phyloP scores from a whole-genome alignment of 1,140 invertebrate genomes.

The Drosophila erecta region DNA sequence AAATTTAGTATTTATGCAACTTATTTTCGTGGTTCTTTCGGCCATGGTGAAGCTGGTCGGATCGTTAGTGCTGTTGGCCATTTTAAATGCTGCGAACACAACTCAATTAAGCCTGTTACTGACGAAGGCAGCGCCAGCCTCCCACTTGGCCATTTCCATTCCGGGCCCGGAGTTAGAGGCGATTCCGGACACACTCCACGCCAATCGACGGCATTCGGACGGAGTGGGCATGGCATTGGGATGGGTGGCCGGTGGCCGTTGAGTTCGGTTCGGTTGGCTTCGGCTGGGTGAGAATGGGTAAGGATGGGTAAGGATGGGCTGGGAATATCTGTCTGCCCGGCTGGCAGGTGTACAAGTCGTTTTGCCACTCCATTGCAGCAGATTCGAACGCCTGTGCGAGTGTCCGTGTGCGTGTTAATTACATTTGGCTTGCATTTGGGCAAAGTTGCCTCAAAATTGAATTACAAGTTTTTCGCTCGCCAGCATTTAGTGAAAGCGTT shows the following conservation, averaged over 20 bases:
- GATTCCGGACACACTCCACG: slow-evolving; percentile 24
- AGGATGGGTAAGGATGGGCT: slow-evolving; percentile 2
- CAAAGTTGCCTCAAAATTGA: slow-evolving; percentile 70
- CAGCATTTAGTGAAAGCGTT: slow-evolving; percentile 64
- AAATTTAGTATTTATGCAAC: slow-evolving; percentile 1
- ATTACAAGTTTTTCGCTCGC: slow-evolving; percentile 75
- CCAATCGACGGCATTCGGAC: slow-evolving; percentile 58
- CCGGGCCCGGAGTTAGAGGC: slow-evolving; percentile 31
- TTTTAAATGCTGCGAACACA: slow-evolving; percentile 78
- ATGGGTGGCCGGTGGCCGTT: slow-evolving; percentile 13
- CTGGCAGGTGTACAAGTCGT: slow-evolving; percentile 62
- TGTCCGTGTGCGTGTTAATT: slow-evolving; percentile 72
- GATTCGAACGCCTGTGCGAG: slow-evolving; percentile 1
- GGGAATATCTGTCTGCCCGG: slow-evolving; percentile 12
- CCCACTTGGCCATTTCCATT: slow-evolving; percentile 18
- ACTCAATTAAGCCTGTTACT: slow-evolving; percentile 73
- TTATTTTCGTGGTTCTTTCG: not conserved
- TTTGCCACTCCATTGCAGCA: slow-evolving; percentile 45
- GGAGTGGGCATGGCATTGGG: slow-evolving; percentile 16
- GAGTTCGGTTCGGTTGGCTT: slow-evolving; percentile 15
- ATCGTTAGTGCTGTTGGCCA: slow-evolving; percentile 70
- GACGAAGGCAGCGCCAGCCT: slow-evolving; percentile 11
- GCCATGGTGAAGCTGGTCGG: slow-evolving; percentile 21
- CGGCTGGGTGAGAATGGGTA: slow-evolving; percentile 8
- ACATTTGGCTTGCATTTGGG: slow-evolving; percentile 75